These are phyloP conservation scores for Ostrea edulis DNA, from an alignment of 1,140 invertebrate species.

Conservation along the genomic window DNA sequence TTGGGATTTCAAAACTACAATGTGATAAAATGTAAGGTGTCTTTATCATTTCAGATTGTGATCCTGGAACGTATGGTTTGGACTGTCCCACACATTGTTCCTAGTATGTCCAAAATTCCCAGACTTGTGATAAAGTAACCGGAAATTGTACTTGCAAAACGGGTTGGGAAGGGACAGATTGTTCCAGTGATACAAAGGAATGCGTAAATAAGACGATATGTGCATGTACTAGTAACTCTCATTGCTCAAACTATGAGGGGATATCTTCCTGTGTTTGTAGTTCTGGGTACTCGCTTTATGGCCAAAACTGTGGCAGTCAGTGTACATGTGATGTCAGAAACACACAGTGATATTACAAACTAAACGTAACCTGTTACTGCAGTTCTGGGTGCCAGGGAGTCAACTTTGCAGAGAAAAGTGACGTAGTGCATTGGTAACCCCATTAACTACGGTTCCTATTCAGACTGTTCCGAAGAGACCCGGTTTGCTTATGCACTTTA, in stretches of 20 bases:
- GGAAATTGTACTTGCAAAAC: constrained; percentile 50
- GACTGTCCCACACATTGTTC: constrained; percentile 24
- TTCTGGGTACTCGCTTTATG: constrained; percentile 52
- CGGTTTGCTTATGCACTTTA: constrained; percentile 46
- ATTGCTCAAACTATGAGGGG: constrained; percentile 57
- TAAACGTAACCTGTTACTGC: constrained; percentile 46
- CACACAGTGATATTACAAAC: constrained; percentile 42
- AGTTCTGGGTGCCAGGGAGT: constrained; percentile 42
- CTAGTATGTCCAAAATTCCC: constrained; percentile 1
- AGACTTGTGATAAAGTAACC: constrained; percentile 41
- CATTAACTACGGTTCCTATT: constrained; percentile 15
- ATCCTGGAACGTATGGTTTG: constrained; percentile 41
- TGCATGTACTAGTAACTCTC: constrained; percentile 48
- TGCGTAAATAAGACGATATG: constrained; percentile 49
- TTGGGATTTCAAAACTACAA: neutral
- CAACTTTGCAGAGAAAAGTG: constrained; percentile 25
- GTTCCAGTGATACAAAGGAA: constrained; percentile 56
- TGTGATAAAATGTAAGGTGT: neutral
- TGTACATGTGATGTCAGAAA: constrained; percentile 60
- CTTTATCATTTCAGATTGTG: constrained; percentile 35
- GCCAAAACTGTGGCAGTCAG: constrained; percentile 58
- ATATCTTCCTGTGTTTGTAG: constrained; percentile 60
- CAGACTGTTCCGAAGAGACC: constrained; percentile 31
- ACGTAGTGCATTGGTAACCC: constrained; percentile 38
- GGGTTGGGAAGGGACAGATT: constrained; percentile 42